Base-by-base conservation (phyloP, 2,888 invertebrate genomes). In the Elegia similella region DNA sequence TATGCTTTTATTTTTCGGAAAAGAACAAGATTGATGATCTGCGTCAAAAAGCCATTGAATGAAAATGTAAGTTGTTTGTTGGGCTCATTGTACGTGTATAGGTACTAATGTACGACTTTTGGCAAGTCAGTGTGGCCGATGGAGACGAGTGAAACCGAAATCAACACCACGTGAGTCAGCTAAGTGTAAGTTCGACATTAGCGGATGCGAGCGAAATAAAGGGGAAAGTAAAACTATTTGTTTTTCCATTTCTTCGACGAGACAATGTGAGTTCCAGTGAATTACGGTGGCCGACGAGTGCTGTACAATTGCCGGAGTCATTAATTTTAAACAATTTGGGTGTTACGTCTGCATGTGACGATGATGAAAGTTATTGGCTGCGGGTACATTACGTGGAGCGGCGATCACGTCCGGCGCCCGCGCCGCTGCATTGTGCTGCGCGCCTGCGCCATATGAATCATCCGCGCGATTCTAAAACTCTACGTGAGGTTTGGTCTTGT, bases 211-310 rank as follows among this genome's bases (percentile, higher is more conserved):
- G 85, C 72, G 72, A 85, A 86, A 78, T 82, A 83, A 82, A 88
- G 88, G 88, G 87, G 90, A 90, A 91, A 91, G 90, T 89, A 73
- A 83, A 82, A 78, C 75, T 88, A 81, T 89, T 88, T 90, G 85
- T 86, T 88, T 88, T 86, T 85, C 82, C 75, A 84, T 81, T 85
- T 79, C 75, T 70, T 75, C 62, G 63, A 59, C 76, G 70, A 80
- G 75, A 84, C 78, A 84, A 82, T 75, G 68, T 64, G 67, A 70
- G 70, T 69, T 67, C 70, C 64, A 67, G 69, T 73, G 72, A 73
- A 76, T 72, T 72, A 75, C 69, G 68, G 61, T 69, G 68, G 61
- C 65, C 62, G 65, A 60, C 62, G 66, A 62, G 59, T 67, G 71
- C 64, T 66, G 56, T 64, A 65, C 66, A 71, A 75, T 68, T 68